phyloP scores from a whole-genome alignment of 1,140 invertebrate species.

The Aplysia californica region DNA sequence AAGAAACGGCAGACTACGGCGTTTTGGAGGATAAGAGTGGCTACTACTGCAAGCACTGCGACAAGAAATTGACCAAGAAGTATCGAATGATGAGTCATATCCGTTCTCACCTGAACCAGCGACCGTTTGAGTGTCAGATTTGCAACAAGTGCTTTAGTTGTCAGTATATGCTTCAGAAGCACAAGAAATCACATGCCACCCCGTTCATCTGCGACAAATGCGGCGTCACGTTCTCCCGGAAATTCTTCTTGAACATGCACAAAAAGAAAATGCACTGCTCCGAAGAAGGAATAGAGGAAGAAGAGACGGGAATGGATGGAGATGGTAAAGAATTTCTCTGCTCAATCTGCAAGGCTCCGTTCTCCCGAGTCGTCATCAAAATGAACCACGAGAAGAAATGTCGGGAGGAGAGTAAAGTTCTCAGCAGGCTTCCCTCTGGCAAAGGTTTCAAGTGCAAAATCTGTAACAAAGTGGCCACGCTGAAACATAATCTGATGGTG shows the following conservation, averaged over 20 bases:
- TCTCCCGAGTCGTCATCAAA: constrained; percentile 20
- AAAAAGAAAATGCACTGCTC: constrained; percentile 1
- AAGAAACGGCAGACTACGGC: constrained; percentile 20
- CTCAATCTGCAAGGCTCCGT: constrained; percentile 14
- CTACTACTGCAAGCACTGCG: constrained; percentile 24
- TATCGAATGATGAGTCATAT: constrained; percentile 27
- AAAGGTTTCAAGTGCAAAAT: constrained; percentile 27
- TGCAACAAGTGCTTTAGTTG: constrained; percentile 30
- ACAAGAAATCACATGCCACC: constrained; percentile 19
- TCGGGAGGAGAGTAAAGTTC: constrained; percentile 18
- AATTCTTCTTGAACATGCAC: constrained; percentile 18
- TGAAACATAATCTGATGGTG: constrained; percentile 29
- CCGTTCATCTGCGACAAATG: not conserved
- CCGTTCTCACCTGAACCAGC: not conserved
- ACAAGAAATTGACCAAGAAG: constrained; percentile 16
- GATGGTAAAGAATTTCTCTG: no score
- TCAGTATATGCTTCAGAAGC: constrained; percentile 15
- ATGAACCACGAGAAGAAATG: constrained; percentile 27
- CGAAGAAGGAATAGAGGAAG: not conserved
- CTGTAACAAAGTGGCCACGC: constrained; percentile 15
- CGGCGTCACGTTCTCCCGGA: constrained; percentile 17
- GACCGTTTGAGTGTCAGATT: constrained; percentile 16
- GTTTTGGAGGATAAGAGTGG: constrained; percentile 1
- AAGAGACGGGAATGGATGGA: no score
- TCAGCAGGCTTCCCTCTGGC: constrained; percentile 1